Conservation (phyloP, 2,797 vertebrate species). For the Enteromius mattozi region DNA sequence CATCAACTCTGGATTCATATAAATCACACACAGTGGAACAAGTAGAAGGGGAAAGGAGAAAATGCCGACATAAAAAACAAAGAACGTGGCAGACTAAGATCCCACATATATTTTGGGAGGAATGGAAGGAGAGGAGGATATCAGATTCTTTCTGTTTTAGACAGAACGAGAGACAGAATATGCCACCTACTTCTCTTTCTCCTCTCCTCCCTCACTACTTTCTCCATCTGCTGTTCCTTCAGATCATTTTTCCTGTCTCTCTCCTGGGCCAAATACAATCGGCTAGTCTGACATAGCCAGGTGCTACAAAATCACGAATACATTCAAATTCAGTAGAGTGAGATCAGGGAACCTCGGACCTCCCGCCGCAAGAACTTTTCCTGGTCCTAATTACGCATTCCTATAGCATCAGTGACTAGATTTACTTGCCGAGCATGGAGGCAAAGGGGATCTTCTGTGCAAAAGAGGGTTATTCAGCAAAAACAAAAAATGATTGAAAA, state of each 20-base stretch:
- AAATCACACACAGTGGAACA: slow-evolving; percentile 65
- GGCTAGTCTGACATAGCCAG: slow-evolving; percentile 71
- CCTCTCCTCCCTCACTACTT: slow-evolving; percentile 23
- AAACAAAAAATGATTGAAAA: slow-evolving; percentile 64
- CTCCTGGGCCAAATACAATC: slow-evolving; percentile 69
- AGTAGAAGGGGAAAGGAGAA: slow-evolving; percentile 52
- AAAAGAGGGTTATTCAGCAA: slow-evolving; percentile 69
- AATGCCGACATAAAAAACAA: slow-evolving; percentile 49
- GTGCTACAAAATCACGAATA: slow-evolving; percentile 68
- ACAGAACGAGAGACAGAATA: slow-evolving; percentile 46
- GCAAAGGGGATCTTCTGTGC: slow-evolving; percentile 58
- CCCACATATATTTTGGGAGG: slow-evolving; percentile 50
- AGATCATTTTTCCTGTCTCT: slow-evolving; percentile 50
- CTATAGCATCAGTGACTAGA: slow-evolving; percentile 51
- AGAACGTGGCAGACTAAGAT: slow-evolving; percentile 62
- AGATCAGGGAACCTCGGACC: slow-evolving; percentile 47
- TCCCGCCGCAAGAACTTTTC: slow-evolving; percentile 51
- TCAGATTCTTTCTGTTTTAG: slow-evolving; percentile 54
- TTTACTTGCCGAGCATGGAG: slow-evolving; percentile 57
- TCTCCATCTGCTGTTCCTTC: slow-evolving; percentile 51
- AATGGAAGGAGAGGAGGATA: slow-evolving; percentile 61
- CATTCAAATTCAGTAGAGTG: slow-evolving; percentile 71
- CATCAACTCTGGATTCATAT: slow-evolving; percentile 62
- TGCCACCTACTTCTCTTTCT: slow-evolving; percentile 39
- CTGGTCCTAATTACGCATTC: slow-evolving; percentile 44